Evolutionary conservation across 1,140 invertebrate species (phyloP), one percentile per base, ranked within the genome.

Genomic region (Ips typographus): DNA sequence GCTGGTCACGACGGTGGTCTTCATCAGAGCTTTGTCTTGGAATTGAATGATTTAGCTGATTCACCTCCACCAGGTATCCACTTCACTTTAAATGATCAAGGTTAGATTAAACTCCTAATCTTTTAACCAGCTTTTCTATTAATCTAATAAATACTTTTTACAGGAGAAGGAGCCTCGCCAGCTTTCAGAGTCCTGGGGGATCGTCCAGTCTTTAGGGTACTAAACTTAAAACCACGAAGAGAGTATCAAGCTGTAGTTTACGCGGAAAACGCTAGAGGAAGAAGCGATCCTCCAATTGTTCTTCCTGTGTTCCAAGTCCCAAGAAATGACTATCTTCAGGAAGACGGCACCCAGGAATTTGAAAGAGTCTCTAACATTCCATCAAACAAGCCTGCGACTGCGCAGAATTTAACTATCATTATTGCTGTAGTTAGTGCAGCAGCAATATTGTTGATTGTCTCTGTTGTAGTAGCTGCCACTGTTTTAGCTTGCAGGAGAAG

Each of bases 1-100:
- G 86, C 91, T 0, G 92, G 92, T 36, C 87, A 89, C 73, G 91
- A 93, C 74, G 93, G 93, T 6, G 93, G 93, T 3, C 84, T 94
- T 36, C 85, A 89, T 22, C 93, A 95, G 80, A 88, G 88, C 76
- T 95, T 95, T 80, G 83, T 93, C 53, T 82, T 94, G 56, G 92
- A 94, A 82, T 90, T 93, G 49, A 86, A 89, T 70, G 90, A 91
- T 77, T 82, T 86, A 68, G 77, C 84, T n/a, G 83, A 79, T 64
- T 83, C 83, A 51, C 74, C 77, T 37, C 79, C 75, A 43, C 72
- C 79, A 64, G 80, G 81, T 61, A 79, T 83, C 43, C 82, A 81
- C 75, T 85, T 79, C 74, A 89, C 83, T 77, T 88, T 84, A 80
- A 90, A 82, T 76, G 84, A 85, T 74, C 84, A 85, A 70, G 83